Conservation (phyloP, 2,797 vertebrate genomes). For the Takifugu ocellatus region DNA sequence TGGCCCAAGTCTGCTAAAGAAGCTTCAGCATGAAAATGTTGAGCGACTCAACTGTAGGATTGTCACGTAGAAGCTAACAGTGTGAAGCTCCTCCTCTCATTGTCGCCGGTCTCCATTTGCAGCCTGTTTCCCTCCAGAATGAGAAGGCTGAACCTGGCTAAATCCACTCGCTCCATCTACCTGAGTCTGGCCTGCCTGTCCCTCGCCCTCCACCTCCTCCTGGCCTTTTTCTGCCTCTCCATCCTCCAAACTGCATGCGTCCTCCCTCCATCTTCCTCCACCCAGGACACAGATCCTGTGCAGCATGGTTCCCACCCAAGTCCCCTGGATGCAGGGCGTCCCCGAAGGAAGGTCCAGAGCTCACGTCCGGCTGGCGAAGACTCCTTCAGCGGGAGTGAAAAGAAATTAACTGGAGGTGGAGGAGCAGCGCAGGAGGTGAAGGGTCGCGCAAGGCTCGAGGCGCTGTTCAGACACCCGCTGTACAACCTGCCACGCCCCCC, state of each 20-base stretch:
- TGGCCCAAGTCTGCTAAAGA: background rate
- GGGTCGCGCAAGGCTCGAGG: constrained; percentile 65
- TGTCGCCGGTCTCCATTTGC: background rate
- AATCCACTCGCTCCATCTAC: constrained; percentile 61
- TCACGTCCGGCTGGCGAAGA: background rate
- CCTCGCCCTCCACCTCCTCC: constrained; percentile 66
- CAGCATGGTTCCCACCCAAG: constrained; percentile 8
- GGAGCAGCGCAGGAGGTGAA: constrained; percentile 13
- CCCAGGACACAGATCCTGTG: constrained; percentile 21
- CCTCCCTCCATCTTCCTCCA: constrained; percentile 28
- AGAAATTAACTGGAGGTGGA: constrained; percentile 11
- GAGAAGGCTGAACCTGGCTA: constrained; percentile 38
- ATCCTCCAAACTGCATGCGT: constrained; percentile 55
- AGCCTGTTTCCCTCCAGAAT: constrained; percentile 48
- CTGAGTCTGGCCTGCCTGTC: constrained; percentile 65
- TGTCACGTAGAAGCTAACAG: background rate
- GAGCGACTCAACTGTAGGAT: no score
- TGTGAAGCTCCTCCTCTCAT: background rate
- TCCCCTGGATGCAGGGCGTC: no score
- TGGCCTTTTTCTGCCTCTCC: constrained; percentile 67
- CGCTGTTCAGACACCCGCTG: constrained; percentile 78
- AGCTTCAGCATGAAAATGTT: no score
- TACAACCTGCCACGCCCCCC: constrained; percentile 71
- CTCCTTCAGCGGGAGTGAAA: constrained; percentile 17
- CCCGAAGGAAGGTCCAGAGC: no score